These are phyloP conservation scores for Sarcophilus harrisii DNA, from an alignment of 2,797 vertebrate genomes.

Conservation along the genomic window DNA sequence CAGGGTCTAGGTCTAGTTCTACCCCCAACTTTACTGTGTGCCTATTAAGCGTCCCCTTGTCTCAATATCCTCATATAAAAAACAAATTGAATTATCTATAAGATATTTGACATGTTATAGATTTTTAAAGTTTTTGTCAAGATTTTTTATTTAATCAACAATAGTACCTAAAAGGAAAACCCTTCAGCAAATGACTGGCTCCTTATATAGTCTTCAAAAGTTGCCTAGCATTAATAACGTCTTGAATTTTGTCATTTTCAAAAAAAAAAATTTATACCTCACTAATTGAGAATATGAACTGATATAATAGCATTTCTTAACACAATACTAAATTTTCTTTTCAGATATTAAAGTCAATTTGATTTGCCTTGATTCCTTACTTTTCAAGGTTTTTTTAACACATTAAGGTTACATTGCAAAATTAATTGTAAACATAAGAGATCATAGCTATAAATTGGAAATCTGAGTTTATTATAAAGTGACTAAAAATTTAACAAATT, in stretches of 20 bases:
- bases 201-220: not conserved
- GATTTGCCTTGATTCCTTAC: not conserved
- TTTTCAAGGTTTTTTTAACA: too few species aligned
- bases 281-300: constrained; percentile 1
- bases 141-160: not conserved
- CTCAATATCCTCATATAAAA: not conserved
- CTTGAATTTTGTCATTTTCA: not conserved
- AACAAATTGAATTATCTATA: not conserved
- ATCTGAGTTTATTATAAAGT: constrained; percentile 19
- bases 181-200: too few species aligned
- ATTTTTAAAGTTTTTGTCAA: not conserved
- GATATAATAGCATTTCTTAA: constrained; percentile 12
- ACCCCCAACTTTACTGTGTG: not conserved
- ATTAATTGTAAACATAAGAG: not conserved
- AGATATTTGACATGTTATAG: not conserved
- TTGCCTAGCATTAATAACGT: not conserved
- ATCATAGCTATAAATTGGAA: constrained; percentile 24
- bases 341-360: not conserved
- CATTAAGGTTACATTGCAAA: not conserved
- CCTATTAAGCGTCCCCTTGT: not conserved
- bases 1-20: not conserved
- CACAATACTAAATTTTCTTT: constrained; percentile 47
- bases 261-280: not conserved
- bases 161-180: not conserved
- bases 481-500: constrained; percentile 13